Percentiles rank a stretch among this genome's conserved stretches.
Conservation (phyloP, 2,113 vertebrate genomes). For the Rhinoptilus africanus region DNA sequence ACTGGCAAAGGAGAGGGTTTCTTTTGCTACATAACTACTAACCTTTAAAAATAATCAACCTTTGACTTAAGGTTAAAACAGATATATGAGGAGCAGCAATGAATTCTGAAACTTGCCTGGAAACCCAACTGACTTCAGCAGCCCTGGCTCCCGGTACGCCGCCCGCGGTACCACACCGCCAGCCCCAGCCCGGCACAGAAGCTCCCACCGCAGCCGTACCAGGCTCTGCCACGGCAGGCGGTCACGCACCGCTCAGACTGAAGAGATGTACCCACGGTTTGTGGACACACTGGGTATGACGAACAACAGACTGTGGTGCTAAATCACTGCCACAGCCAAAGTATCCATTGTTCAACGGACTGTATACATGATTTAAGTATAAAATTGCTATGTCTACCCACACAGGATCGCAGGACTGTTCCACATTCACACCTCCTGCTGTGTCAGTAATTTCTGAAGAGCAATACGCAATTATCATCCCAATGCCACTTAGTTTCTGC, state of each 20-base stretch:
- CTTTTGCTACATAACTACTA: background rate
- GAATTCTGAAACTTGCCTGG: background rate
- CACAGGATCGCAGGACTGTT: background rate
- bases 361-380: background rate
- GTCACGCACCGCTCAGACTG: accelerated
- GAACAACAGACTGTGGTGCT: background rate
- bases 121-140: background rate
- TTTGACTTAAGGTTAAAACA: background rate
- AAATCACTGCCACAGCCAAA: background rate
- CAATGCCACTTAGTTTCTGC: background rate
- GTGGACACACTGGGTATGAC: background rate
- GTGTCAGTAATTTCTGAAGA: background rate
- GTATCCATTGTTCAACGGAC: background rate
- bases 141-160: background rate
- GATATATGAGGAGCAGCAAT: background rate
- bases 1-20: background rate
- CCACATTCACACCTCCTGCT: background rate
- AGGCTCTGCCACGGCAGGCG: accelerated
- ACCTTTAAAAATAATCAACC: constrained; percentile 50
- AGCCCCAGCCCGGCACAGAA: background rate
- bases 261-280: background rate
- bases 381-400: background rate
- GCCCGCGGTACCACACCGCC: background rate
- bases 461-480: background rate
- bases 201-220: accelerated